phyloP scores from a whole-genome alignment of 2,113 vertebrate genomes.

The Malurus alboscapulatus region DNA sequence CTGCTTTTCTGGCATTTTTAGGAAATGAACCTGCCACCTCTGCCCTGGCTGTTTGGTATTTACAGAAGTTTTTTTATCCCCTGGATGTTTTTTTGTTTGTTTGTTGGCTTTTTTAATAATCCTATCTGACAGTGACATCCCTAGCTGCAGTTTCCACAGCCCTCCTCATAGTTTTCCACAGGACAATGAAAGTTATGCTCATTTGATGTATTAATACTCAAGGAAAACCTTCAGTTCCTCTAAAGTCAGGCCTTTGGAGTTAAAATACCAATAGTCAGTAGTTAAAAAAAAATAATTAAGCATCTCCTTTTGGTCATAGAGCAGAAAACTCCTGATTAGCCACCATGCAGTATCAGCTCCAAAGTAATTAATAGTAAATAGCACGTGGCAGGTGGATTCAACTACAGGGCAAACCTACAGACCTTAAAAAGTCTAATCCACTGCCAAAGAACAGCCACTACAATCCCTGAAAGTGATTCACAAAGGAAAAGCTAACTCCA shows the following conservation, averaged over 20 bases:
- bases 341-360: neutral
- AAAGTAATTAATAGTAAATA: neutral
- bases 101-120: neutral
- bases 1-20: neutral
- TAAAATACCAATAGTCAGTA: neutral
- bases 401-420: neutral
- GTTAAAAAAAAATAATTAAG: too few species aligned
- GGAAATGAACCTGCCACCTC: neutral
- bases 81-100: neutral
- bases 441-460: neutral
- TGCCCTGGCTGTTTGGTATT: neutral
- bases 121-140: neutral
- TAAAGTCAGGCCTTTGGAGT: neutral
- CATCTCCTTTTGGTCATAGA: neutral
- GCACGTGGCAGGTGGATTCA: neutral
- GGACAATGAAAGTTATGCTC: neutral
- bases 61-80: neutral
- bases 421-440: neutral
- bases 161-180: neutral
- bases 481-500: neutral
- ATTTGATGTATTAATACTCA: neutral
- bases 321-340: neutral
- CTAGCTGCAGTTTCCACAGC: neutral
- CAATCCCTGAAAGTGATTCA: neutral
- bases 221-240: neutral